Percentiles rank a stretch among this genome's conserved stretches.
Evolutionary conservation across 2,797 vertebrate genomes (phyloP).

Genomic region (Halcyon badia): DNA sequence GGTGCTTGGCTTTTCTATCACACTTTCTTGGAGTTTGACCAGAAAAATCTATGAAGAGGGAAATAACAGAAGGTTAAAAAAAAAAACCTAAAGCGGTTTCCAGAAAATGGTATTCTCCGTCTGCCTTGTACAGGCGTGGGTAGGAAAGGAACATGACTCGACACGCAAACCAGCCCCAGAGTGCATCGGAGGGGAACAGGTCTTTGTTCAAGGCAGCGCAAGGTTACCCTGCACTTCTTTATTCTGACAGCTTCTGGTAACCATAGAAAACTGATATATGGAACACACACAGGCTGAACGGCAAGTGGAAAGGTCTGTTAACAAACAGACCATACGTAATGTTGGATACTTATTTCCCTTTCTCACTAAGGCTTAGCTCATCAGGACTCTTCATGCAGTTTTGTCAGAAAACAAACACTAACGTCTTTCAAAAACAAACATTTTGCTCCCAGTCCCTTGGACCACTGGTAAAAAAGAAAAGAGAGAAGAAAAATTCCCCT

Average conservation of each 20-base stretch:
- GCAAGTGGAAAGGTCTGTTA: fast-evolving
- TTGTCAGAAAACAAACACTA: neutral
- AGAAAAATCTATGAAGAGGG: neutral
- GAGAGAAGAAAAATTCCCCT: neutral
- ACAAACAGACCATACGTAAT: fast-evolving
- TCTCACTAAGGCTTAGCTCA: fast-evolving
- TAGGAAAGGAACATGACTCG: neutral
- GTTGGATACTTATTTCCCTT: neutral
- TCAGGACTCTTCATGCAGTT: neutral
- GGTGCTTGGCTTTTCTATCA: neutral
- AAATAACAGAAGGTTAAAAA: neutral
- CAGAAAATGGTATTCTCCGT: neutral
- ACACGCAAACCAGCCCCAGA: neutral
- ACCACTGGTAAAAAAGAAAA: neutral
- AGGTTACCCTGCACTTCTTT: neutral
- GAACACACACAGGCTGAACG: neutral
- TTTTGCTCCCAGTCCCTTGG: neutral
- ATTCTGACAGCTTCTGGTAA: neutral
- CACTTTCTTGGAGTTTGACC: neutral
- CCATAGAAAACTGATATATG: neutral
- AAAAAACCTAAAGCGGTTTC: neutral
- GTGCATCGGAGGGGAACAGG: neutral
- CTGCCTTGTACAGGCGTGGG: neutral
- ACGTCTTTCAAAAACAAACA: neutral
- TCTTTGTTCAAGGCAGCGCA: neutral